These are phyloP conservation scores for Amblyjoppa proteus DNA, from an alignment of 2,888 invertebrate species.

Conservation along the genomic window DNA sequence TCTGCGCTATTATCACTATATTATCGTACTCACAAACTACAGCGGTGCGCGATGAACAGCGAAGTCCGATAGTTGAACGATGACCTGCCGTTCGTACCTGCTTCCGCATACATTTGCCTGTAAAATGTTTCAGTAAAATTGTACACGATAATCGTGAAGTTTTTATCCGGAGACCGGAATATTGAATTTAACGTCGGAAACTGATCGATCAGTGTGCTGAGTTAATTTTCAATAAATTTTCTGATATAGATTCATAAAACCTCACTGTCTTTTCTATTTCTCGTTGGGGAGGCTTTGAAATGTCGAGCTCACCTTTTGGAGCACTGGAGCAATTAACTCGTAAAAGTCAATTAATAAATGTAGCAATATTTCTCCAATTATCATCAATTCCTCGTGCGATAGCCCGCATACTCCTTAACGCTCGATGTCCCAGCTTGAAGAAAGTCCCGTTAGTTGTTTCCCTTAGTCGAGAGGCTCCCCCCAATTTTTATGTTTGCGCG, in stretches of 20 bases:
- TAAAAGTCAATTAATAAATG: neutral
- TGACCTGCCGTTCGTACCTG: slow-evolving; percentile 34
- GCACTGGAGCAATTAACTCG: neutral
- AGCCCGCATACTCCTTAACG: slow-evolving; percentile 18
- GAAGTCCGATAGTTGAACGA: slow-evolving; percentile 41
- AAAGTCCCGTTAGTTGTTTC: slow-evolving; percentile 19
- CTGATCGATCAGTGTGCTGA: neutral
- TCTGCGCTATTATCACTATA: slow-evolving; percentile 36
- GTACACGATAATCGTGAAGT: no score
- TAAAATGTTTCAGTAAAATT: no score
- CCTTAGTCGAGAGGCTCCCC: neutral
- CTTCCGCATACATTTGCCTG: neutral
- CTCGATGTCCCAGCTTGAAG: slow-evolving; percentile 23
- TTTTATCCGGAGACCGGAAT: no score
- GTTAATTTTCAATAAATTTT: no score
- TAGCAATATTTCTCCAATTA: slow-evolving; percentile 8
- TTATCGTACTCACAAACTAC: slow-evolving; percentile 39
- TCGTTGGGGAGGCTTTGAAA: neutral
- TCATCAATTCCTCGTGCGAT: slow-evolving; percentile 6
- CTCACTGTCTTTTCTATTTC: no score
- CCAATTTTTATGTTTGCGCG: slow-evolving; percentile 22
- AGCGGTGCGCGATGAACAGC: slow-evolving; percentile 24
- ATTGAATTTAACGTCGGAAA: neutral
- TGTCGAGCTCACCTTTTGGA: neutral
- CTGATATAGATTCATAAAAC: no score